A percentile compares a stretch with the other conserved stretches of the same genome.
Evolutionary conservation across 1,140 invertebrate species (phyloP).

Genomic region (Pararge aegeria): DNA sequence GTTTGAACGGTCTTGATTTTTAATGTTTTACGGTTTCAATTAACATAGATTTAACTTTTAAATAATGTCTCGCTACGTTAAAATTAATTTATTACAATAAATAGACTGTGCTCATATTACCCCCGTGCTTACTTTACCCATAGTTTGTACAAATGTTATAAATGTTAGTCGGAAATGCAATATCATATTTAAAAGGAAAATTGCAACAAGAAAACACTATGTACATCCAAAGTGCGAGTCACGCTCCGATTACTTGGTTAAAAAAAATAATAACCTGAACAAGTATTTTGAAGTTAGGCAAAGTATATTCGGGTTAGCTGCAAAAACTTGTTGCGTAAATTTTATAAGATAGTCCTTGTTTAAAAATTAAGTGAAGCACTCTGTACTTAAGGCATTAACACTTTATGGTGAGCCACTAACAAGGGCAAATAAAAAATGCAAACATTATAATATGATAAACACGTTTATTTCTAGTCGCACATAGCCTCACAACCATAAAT

Average conservation of each 20-base stretch:
- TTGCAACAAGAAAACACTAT: not conserved
- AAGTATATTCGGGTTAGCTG: constrained; percentile 2
- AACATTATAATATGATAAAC: constrained; percentile 61
- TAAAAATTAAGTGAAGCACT: constrained; percentile 25
- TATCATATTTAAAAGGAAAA: constrained; percentile 1
- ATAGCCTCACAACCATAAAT: constrained; percentile 45
- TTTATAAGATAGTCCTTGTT: constrained; percentile 22
- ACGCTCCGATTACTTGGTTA: constrained; percentile 6
- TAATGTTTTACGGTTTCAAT: too few species aligned
- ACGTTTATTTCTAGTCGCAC: constrained; percentile 64
- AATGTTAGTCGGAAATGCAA: not conserved
- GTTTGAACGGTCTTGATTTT: too few species aligned
- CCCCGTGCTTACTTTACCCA: too few species aligned
- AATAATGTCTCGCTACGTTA: too few species aligned
- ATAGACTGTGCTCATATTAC: too few species aligned
- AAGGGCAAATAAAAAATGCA: constrained; percentile 47
- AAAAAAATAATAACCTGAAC: constrained; percentile 10
- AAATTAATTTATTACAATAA: too few species aligned
- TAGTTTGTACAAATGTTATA: too few species aligned
- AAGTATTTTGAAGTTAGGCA: constrained; percentile 1
- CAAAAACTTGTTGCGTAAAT: constrained; percentile 19
- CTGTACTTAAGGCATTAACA: constrained; percentile 21
- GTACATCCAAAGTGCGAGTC: constrained; percentile 1
- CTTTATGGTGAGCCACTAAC: constrained; percentile 15
- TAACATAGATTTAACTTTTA: too few species aligned